These are phyloP conservation scores for Galbula dea DNA, from an alignment of 2,113 vertebrate species.

Conservation along the genomic window DNA sequence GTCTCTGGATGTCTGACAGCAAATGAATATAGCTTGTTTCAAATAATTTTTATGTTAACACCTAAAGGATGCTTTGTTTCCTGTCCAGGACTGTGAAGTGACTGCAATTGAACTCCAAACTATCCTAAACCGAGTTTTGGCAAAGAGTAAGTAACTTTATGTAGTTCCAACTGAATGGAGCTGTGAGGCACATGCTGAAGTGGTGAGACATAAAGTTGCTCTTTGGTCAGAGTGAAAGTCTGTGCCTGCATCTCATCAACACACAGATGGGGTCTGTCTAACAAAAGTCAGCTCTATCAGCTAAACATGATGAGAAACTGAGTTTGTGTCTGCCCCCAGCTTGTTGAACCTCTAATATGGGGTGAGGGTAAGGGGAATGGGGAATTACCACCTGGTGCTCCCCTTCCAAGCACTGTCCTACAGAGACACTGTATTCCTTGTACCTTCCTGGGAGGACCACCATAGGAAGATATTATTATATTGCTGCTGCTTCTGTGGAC, in stretches of 20 bases:
- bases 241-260: background rate
- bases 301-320: background rate
- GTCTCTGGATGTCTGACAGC: background rate
- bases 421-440: background rate
- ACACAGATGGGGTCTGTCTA: background rate
- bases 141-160: conserved; percentile 73
- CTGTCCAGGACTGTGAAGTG: conserved; percentile 82
- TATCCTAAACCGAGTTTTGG: conserved; percentile 80
- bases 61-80: background rate
- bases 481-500: background rate
- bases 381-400: background rate
- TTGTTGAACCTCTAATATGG: background rate
- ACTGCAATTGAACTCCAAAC: conserved; percentile 74
- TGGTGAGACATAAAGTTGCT: background rate
- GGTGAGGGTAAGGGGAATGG: too few relatives aligned
- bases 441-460: background rate
- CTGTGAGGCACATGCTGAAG: background rate
- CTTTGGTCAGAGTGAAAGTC: background rate
- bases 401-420: background rate
- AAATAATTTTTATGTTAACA: background rate
- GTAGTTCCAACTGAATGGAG: background rate
- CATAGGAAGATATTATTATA: background rate
- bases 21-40: background rate
- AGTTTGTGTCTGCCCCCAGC: background rate
- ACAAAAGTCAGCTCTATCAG: background rate